Evolutionary conservation across 2,888 invertebrate genomes (phyloP).

Genomic region (Caenorhabditis sinica): DNA sequence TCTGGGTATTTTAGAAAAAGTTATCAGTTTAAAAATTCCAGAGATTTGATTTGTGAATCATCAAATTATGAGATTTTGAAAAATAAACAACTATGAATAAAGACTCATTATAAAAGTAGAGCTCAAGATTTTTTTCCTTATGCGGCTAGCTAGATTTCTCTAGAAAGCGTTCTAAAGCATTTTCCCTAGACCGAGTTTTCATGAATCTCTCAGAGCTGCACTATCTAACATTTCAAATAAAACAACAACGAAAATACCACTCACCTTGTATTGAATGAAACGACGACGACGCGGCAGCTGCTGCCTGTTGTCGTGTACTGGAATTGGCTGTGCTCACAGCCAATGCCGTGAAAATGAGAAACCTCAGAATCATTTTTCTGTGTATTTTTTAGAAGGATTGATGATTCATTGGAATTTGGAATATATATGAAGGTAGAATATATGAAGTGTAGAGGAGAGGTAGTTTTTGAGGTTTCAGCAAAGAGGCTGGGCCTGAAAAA

Average conservation of each 20-base stretch:
- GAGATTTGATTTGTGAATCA: too few relatives aligned
- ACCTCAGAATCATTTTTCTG: conserved; percentile 44
- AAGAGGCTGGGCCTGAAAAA: conserved; percentile 43
- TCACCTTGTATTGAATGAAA: conserved; percentile 66
- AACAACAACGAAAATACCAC: not conserved
- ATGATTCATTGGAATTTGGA: conserved; percentile 12
- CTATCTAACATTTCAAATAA: too few relatives aligned
- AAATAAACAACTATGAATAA: too few relatives aligned
- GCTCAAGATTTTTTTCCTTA: too few relatives aligned
- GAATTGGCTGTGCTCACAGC: conserved; percentile 45
- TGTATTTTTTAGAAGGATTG: not conserved
- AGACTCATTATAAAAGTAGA: too few relatives aligned
- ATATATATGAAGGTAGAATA: conserved; percentile 3
- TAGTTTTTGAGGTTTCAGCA: not conserved
- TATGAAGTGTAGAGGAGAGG: not conserved
- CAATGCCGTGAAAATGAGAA: conserved; percentile 55
- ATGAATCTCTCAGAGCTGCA: too few relatives aligned
- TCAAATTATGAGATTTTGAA: too few relatives aligned
- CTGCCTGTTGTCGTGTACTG: conserved; percentile 44
- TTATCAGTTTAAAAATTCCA: too few relatives aligned
- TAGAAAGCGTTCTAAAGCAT: too few relatives aligned
- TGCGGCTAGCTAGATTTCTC: too few relatives aligned
- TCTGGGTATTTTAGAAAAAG: too few relatives aligned
- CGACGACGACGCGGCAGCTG: conserved; percentile 22
- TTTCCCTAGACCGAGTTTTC: too few relatives aligned